Percentiles rank a stretch among this genome's conserved stretches.
Evolutionary conservation across 2,888 invertebrate genomes (phyloP).

Genomic region (Monoplex corrugatus): DNA sequence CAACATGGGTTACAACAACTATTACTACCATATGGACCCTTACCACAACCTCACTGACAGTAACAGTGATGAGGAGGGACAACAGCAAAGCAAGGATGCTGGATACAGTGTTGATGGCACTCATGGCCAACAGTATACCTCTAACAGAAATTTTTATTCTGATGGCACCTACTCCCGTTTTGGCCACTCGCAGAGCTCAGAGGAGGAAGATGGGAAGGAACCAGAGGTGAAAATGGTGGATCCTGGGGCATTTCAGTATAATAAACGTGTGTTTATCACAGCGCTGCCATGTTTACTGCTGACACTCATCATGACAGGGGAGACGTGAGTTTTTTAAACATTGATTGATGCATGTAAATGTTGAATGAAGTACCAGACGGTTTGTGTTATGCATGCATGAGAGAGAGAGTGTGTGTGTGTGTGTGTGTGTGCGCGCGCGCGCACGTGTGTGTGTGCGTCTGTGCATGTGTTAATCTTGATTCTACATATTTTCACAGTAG

Average conservation of each 20-base stretch:
- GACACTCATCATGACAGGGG: constrained; percentile 73
- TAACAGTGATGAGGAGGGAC: constrained; percentile 29
- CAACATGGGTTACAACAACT: constrained; percentile 15
- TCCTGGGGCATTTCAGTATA: constrained; percentile 73
- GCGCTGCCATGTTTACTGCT: constrained; percentile 74
- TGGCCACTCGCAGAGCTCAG: constrained; percentile 42
- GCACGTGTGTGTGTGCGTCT: background rate
- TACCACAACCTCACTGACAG: constrained; percentile 52
- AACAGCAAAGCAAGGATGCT: background rate
- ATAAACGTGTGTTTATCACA: constrained; percentile 72
- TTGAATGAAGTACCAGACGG: background rate
- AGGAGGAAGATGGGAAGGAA: constrained; percentile 53
- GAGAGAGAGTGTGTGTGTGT: background rate
- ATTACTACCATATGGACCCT: constrained; percentile 36
- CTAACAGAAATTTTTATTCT: constrained; percentile 46
- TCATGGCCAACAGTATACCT: background rate
- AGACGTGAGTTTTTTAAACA: constrained; percentile 68
- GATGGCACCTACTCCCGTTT: constrained; percentile 47
- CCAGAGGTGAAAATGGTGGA: constrained; percentile 60
- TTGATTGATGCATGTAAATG: background rate
- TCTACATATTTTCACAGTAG: too few species aligned
- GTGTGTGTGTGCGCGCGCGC: background rate
- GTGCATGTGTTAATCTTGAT: background rate
- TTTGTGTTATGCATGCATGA: background rate
- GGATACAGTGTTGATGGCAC: constrained; percentile 36